Base-by-base conservation (phyloP, 2,797 vertebrate species). In the Mareca strepera region DNA sequence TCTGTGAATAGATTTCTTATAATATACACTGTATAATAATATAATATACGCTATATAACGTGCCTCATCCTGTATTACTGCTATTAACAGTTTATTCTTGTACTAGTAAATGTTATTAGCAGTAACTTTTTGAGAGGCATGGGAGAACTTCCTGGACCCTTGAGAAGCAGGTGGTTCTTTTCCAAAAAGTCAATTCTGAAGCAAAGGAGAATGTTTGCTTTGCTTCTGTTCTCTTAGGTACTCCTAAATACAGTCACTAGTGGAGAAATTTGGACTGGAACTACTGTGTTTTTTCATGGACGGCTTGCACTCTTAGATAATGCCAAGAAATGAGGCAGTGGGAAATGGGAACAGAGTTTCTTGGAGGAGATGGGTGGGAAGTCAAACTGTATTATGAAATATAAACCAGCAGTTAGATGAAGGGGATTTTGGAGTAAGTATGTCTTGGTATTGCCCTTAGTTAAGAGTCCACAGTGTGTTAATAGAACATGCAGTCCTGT, bases 321-420 rank as follows among this genome's bases (percentile, higher is more conserved):
- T 14, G 8, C 17, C 23, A 50, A 31, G 31, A 37, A 72, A 50
- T 23, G 46, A 56, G 48, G 48, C 25, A 64, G 67, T 81, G 59
- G 56, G 53, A 35, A 37, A 12, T 72, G 66, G 41, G 31, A 72
- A 20, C 5, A 4, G 66, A 35, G 15, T 53, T 70, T 23, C 28
- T 70, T 39, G 26, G 35, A 53, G 48, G 21, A 64, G 28, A 50
- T 2, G 9, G 44, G 56, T 12, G 5, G 6, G 12, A 29, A 86
- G 56, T 16, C 0, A 0, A 62, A 11, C 29, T 44, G 5, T 31
- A 52, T 23, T n/a, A 29, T 26, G 31, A 48, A 12, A 46, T 29
- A 12, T 16, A 67, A 67, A 14, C 62, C 9, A 28, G 9, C 44
- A 62, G 31, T 5, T 82, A 46, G 22, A 50, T 73, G 41, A 31